phyloP scores from a whole-genome alignment of 2,888 invertebrate species.

The Syritta pipiens region DNA sequence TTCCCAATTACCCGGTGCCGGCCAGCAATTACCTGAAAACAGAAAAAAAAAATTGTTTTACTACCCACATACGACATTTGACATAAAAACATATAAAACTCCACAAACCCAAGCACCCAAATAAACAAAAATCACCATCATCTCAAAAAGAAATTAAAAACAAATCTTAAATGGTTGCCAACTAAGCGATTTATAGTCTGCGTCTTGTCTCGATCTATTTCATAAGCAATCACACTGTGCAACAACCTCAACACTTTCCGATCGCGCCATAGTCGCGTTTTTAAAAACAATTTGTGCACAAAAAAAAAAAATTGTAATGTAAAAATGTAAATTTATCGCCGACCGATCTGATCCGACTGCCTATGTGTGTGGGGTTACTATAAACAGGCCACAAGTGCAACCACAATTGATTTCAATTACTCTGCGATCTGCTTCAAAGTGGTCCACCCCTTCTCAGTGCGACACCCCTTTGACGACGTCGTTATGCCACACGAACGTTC shows the following conservation, averaged over 20 bases:
- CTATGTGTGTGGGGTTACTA: too few relatives aligned
- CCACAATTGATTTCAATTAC: constrained; percentile 41
- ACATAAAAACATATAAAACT: not conserved
- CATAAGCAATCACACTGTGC: not conserved
- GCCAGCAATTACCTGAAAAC: too few relatives aligned
- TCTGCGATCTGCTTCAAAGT: constrained; percentile 7
- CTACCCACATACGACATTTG: too few relatives aligned
- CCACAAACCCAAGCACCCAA: not conserved
- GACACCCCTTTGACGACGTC: not conserved
- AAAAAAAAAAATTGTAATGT: too few relatives aligned
- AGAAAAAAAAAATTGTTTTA: not conserved
- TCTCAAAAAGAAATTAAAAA: not conserved
- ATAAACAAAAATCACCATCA: constrained; percentile 1
- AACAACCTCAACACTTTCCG: too few relatives aligned
- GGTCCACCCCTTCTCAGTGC: not conserved
- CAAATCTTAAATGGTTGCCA: constrained; percentile 43
- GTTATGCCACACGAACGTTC: constrained; percentile 16
- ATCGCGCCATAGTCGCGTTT: not conserved
- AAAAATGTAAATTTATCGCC: constrained; percentile 7
- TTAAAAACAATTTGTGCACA: not conserved
- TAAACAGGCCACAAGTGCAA: not conserved
- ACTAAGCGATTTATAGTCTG: constrained; percentile 50
- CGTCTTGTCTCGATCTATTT: constrained; percentile 29
- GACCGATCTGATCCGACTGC: constrained; percentile 1
- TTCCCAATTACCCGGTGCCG: too few relatives aligned